These are phyloP conservation scores for Potamarius usumacintae DNA, from an alignment of 2,113 vertebrate genomes.

Conservation along the genomic window DNA sequence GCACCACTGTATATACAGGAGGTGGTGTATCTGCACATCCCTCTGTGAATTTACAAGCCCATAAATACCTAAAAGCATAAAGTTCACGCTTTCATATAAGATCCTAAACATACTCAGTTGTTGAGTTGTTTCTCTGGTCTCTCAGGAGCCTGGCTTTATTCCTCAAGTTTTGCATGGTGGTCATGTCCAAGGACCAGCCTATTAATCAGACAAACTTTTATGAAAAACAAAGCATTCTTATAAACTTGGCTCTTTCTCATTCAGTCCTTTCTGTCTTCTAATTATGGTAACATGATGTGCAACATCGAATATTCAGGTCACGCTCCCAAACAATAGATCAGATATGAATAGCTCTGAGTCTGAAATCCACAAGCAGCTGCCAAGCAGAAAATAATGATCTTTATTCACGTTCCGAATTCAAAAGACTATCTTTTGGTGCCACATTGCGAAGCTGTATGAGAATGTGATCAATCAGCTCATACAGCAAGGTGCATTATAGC, in stretches of 20 bases:
- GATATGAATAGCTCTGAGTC: conserved; percentile 12
- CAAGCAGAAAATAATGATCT: conserved; percentile 5
- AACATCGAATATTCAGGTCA: conserved; percentile 30
- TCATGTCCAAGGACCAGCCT: conserved; percentile 3
- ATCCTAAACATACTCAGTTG: background rate
- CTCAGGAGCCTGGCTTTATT: background rate
- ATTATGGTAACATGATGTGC: conserved; percentile 32
- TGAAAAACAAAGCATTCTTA: conserved; percentile 31
- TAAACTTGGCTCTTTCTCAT: conserved; percentile 14
- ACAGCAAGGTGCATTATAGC: background rate
- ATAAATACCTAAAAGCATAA: conserved; percentile 2
- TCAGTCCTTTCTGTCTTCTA: conserved; percentile 3
- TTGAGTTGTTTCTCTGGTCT: conserved; percentile 14
- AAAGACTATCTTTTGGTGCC: background rate
- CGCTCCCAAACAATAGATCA: background rate
- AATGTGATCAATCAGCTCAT: background rate
- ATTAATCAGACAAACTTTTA: conserved; percentile 41
- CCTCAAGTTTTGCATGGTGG: background rate
- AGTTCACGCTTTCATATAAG: background rate
- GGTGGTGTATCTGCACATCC: background rate
- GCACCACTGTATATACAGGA: background rate
- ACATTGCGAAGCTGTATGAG: background rate
- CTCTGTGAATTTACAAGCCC: background rate
- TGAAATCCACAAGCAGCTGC: conserved; percentile 19
- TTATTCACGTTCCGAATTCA: background rate